These are phyloP conservation scores for Dicyrtomina minuta DNA, from an alignment of 2,888 invertebrate genomes.

Conservation along the genomic window DNA sequence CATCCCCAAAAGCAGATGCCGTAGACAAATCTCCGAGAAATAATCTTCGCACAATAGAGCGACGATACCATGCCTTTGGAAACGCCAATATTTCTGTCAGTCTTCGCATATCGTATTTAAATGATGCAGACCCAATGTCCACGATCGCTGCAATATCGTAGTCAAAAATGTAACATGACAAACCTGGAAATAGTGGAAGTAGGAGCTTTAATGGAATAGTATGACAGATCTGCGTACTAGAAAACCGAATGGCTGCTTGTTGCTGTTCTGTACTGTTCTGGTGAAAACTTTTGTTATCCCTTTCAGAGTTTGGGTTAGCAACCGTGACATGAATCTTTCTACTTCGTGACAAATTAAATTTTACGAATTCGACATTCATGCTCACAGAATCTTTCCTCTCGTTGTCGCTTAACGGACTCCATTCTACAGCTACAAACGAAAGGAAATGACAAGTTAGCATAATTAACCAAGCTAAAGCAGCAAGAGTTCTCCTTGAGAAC, in stretches of 20 bases:
- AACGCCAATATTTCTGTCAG: slow-evolving; percentile 95
- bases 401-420: slow-evolving; percentile 81
- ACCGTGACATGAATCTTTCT: slow-evolving; percentile 63
- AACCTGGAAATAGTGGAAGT: slow-evolving; percentile 5
- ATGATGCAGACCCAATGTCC: slow-evolving; percentile 92
- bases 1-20: slow-evolving; percentile 59
- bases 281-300: slow-evolving; percentile 35
- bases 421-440: slow-evolving; percentile 67
- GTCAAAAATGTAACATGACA: slow-evolving; percentile 23
- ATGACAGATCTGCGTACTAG: too few species aligned
- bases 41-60: slow-evolving; percentile 85
- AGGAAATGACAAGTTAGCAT: not conserved
- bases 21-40: slow-evolving; percentile 84
- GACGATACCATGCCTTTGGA: slow-evolving; percentile 97
- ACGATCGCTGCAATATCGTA: slow-evolving; percentile 74
- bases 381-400: slow-evolving; percentile 94
- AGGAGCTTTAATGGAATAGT: not conserved
- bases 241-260: slow-evolving; percentile 86
- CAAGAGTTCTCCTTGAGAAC: not conserved
- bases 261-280: slow-evolving; percentile 41
- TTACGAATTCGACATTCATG: slow-evolving; percentile 95
- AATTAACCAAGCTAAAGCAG: not conserved
- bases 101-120: slow-evolving; percentile 98
- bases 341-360: slow-evolving; percentile 89
- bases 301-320: slow-evolving; percentile 23